Base-by-base conservation (phyloP, 2,888 invertebrate species). In the Lasioglossum pauxillum region DNA sequence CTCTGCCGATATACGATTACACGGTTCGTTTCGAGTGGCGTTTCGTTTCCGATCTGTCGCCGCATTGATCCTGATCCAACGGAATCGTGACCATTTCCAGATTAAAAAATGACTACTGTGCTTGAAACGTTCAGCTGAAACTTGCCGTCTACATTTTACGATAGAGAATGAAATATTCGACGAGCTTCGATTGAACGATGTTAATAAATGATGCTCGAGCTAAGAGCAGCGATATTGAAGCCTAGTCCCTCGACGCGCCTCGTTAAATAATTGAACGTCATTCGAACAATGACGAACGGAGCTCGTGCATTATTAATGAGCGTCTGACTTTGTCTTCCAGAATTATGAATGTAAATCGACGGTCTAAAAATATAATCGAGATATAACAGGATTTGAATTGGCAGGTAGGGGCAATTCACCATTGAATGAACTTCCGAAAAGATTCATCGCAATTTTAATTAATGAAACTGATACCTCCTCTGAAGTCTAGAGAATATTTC, bases 401-500 rank as follows among this genome's bases (percentile, higher is more conserved):
- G 8, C 57, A n/a, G 23, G 4, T 1, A n/a, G 0, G 53, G 7
- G 1, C n/a, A n/a, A 10, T n/a, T n/a, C 2, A 10, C 1, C n/a
- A 1, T 2, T 3, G n/a, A 57, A 57, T 0, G 53, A 23, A 10
- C 3, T 10, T 57, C 1, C 3, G 3, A 4, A 57, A n/a, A 23
- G 53, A 23, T 53, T 23, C 1, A 0, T 53, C 3, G 0, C 23
- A 8, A 53, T 53, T 10, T n/a, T 10, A 10, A 1, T 19, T 19
- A 53, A 53, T 2, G 53, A 23, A 53, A 8, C 7, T 0, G 7
- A 1, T 19, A 49, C 19, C 49, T 46, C 8, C 2, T 23, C 0
- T 8, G 23, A 53, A 3, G 53, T 53, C 23, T 3, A 53, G 53
- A n/a, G 10, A n/a, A 57, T n/a, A 10, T 57, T 57, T 57, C 53